phyloP scores from a whole-genome alignment of 2,888 invertebrate species.

The Chirona hameri region DNA sequence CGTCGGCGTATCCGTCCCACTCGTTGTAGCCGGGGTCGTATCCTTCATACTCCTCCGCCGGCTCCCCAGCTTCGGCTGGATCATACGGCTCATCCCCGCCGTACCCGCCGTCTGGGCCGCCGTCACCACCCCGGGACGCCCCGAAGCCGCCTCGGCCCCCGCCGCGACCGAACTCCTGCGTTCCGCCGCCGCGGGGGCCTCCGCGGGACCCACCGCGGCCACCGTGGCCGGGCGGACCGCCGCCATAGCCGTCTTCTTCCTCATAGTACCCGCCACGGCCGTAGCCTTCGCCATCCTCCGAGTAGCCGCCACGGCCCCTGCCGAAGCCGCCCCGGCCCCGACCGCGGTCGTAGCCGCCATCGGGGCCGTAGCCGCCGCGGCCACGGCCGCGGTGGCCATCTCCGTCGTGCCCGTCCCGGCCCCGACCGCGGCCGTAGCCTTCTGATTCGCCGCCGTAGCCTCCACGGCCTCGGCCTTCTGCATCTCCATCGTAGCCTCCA shows the following conservation, averaged over 20 bases:
- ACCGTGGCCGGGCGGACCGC: neutral
- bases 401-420: neutral
- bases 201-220: neutral
- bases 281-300: neutral
- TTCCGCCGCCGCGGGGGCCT: constrained; percentile 30
- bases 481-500: neutral
- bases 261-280: neutral
- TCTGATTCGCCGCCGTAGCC: neutral
- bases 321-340: neutral
- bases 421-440: neutral
- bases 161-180: constrained; percentile 10
- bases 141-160: constrained; percentile 9
- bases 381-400: neutral
- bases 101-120: constrained; percentile 29
- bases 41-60: neutral
- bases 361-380: neutral
- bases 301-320: neutral
- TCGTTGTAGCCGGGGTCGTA: neutral
- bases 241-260: neutral
- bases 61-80: constrained; percentile 3
- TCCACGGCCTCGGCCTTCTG: neutral
- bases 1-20: neutral
- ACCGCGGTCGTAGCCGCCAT: neutral
- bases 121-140: constrained; percentile 28
- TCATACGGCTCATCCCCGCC: constrained; percentile 31